phyloP scores from a whole-genome alignment of 2,113 vertebrate species.

The Hypanus sabinus region DNA sequence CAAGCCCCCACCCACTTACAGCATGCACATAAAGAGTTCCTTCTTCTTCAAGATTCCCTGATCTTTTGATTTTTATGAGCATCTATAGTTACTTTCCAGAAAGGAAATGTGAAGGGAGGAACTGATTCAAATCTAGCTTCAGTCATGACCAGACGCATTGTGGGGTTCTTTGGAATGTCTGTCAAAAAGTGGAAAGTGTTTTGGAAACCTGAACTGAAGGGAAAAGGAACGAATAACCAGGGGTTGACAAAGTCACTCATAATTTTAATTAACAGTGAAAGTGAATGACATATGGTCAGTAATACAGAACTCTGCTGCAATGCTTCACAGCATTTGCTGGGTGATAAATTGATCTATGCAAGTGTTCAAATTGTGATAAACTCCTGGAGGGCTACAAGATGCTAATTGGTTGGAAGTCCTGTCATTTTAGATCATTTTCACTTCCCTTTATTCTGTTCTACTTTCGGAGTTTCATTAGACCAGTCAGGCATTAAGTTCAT shows the following conservation, averaged over 20 bases:
- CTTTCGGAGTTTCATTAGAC: conserved; percentile 3
- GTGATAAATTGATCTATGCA: neutral
- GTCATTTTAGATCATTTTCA: conserved; percentile 19
- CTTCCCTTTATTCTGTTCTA: neutral
- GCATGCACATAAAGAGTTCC: no score
- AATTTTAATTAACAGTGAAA: conserved; percentile 7
- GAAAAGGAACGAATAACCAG: neutral
- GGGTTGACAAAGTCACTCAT: neutral
- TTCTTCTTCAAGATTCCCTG: neutral
- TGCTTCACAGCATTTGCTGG: neutral
- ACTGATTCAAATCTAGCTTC: neutral
- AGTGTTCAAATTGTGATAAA: neutral
- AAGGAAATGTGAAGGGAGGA: neutral
- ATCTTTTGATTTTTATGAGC: neutral
- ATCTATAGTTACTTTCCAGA: neutral
- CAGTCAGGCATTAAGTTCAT: conserved; percentile 9
- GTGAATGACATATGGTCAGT: neutral
- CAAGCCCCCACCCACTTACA: no score
- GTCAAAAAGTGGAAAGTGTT: neutral
- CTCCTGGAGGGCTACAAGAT: neutral
- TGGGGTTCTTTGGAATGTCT: neutral
- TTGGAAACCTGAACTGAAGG: neutral
- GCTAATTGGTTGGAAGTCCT: neutral
- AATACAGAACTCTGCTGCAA: neutral
- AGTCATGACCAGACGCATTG: neutral